These are phyloP conservation scores for Zosterops hypoxanthus DNA, from an alignment of 2,113 vertebrate genomes.

Conservation along the genomic window DNA sequence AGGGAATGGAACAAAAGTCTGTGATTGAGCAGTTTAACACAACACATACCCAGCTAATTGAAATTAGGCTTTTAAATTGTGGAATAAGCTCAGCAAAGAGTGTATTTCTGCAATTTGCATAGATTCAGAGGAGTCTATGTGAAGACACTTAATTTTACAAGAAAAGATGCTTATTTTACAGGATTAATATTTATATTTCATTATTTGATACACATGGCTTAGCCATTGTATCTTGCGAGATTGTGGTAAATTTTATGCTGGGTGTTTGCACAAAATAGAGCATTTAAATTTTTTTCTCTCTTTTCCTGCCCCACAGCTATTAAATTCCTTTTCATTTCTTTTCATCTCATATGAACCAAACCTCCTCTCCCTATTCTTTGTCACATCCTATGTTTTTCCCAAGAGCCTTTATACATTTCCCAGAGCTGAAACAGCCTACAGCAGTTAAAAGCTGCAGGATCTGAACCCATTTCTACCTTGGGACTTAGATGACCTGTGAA, in stretches of 20 bases:
- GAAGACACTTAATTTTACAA: neutral
- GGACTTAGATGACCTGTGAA: neutral
- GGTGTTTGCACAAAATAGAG: neutral
- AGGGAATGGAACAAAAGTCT: neutral
- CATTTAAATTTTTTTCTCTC: neutral
- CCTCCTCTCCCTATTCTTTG: neutral
- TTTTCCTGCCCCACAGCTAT: neutral
- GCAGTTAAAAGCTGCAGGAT: neutral
- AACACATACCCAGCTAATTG: neutral
- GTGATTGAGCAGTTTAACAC: neutral
- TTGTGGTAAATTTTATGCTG: neutral
- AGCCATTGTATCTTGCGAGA: neutral
- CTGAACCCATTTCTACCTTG: neutral
- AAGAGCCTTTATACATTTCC: neutral
- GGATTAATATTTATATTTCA: neutral
- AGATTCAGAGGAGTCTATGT: neutral
- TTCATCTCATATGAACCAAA: neutral
- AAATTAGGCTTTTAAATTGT: neutral
- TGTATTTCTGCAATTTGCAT: neutral
- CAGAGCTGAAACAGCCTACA: neutral
- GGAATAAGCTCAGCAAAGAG: neutral
- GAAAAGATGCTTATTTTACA: neutral
- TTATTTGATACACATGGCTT: neutral
- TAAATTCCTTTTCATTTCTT: neutral
- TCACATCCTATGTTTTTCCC: neutral